phyloP scores from a whole-genome alignment of 1,140 invertebrate genomes.

The Aphaenogaster floridana region DNA sequence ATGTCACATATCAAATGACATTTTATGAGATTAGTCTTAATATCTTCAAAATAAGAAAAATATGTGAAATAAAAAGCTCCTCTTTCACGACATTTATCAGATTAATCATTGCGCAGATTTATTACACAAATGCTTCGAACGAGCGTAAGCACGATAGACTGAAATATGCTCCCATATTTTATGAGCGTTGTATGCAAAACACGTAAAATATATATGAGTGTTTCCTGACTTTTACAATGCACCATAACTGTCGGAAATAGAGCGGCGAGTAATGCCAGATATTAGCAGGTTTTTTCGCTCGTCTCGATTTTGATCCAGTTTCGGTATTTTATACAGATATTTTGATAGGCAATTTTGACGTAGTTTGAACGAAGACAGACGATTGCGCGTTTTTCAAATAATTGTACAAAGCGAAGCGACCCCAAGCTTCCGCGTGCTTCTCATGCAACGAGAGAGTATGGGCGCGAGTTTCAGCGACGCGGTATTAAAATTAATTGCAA shows the following conservation, averaged over 20 bases:
- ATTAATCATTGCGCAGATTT: neutral
- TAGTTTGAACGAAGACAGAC: constrained; percentile 11
- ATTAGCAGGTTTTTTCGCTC: constrained; percentile 27
- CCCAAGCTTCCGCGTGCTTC: neutral
- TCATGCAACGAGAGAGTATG: neutral
- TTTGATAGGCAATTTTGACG: neutral
- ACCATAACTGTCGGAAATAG: constrained; percentile 29
- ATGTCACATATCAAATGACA: neutral
- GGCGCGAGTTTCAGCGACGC: neutral
- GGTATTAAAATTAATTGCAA: constrained; percentile 57
- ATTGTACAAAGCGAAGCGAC: constrained; percentile 30
- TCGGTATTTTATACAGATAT: constrained; percentile 9
- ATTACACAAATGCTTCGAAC: neutral
- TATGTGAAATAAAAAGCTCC: neutral
- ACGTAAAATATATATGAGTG: constrained; percentile 10
- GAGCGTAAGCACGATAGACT: neutral
- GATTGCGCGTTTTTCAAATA: constrained; percentile 28
- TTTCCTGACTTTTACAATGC: constrained; percentile 21
- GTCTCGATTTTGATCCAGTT: constrained; percentile 46
- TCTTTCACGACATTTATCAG: neutral
- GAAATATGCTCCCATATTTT: neutral
- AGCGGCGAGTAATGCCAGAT: constrained; percentile 25
- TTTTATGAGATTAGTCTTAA: constrained; percentile 17
- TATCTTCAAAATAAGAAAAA: neutral
- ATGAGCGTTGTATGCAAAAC: neutral